Percentiles rank a stretch among this genome's conserved stretches.
phyloP scores from a whole-genome alignment of 1,140 invertebrate genomes.

The Sycobia sp. region DNA sequence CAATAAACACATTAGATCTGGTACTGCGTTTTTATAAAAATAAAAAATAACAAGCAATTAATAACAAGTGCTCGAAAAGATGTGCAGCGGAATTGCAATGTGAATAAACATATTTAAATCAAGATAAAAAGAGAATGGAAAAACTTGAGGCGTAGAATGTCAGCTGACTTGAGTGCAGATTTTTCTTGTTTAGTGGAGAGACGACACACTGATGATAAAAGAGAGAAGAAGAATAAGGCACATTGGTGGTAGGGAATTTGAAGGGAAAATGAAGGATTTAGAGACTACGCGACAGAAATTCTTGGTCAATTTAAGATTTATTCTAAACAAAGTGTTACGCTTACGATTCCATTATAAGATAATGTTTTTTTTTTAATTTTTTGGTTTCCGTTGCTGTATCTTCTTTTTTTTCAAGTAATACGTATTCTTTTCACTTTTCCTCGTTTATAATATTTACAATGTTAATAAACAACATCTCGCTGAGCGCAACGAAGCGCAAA shows the following conservation, averaged over 20 bases:
- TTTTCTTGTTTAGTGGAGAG: constrained; percentile 3
- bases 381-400: constrained; percentile 39
- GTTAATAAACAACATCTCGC: constrained; percentile 50
- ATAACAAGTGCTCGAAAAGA: constrained; percentile 29
- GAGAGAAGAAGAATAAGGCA: constrained; percentile 12
- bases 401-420: constrained; percentile 41
- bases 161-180: background rate
- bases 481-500: constrained; percentile 33
- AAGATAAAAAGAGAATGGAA: constrained; percentile 1
- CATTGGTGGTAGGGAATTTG: background rate
- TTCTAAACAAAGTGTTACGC: constrained; percentile 61
- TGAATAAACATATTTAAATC: constrained; percentile 1
- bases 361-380: constrained; percentile 42
- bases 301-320: constrained; percentile 61
- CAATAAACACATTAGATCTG: constrained; percentile 14
- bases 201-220: constrained; percentile 10
- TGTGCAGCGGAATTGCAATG: background rate
- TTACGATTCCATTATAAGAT: constrained; percentile 51
- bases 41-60: constrained; percentile 49
- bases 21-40: constrained; percentile 49
- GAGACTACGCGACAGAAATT: constrained; percentile 38
- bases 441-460: constrained; percentile 40
- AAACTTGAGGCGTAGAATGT: background rate
- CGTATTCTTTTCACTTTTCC: constrained; percentile 35
- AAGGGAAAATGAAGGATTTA: constrained; percentile 18